Conservation (phyloP, 2,797 vertebrate genomes). For the Pangasius krempfi region DNA sequence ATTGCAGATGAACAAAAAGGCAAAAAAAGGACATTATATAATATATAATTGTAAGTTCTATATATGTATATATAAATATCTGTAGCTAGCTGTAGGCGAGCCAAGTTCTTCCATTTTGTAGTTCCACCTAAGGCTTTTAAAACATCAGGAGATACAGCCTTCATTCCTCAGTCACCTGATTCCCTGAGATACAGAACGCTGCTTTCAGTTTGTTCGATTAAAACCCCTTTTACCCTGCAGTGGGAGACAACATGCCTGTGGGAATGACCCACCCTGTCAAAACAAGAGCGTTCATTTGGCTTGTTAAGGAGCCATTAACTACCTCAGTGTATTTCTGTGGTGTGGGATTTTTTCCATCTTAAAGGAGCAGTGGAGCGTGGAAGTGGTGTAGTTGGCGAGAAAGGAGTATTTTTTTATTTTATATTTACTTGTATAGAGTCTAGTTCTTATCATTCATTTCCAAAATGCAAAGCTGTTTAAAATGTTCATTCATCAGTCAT, state of each 20-base stretch:
- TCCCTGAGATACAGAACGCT: slow-evolving; percentile 98
- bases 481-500: slow-evolving; percentile 75
- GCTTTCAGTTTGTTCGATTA: slow-evolving; percentile 72
- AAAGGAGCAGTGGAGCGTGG: slow-evolving; percentile 59
- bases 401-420: slow-evolving; percentile 67
- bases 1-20: slow-evolving; percentile 70
- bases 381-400: slow-evolving; percentile 66
- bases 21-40: slow-evolving; percentile 69
- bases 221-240: slow-evolving; percentile 58
- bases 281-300: slow-evolving; percentile 57
- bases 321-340: slow-evolving; percentile 54
- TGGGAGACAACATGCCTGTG: slow-evolving; percentile 9
- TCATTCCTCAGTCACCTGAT: slow-evolving; percentile 86
- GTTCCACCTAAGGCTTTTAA: slow-evolving; percentile 75
- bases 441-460: slow-evolving; percentile 70
- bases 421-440: slow-evolving; percentile 63
- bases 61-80: slow-evolving; percentile 75
- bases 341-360: slow-evolving; percentile 58
- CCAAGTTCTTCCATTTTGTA: slow-evolving; percentile 65
- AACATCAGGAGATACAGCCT: slow-evolving; percentile 76
- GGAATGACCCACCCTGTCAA: slow-evolving; percentile 32
- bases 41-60: slow-evolving; percentile 70
- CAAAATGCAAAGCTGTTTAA: slow-evolving; percentile 79
- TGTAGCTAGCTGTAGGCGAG: slow-evolving; percentile 77
- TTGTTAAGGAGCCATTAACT: slow-evolving; percentile 55